These are phyloP conservation scores for Urocitellus parryii DNA, from an alignment of 2,113 vertebrate species.

Conservation along the genomic window DNA sequence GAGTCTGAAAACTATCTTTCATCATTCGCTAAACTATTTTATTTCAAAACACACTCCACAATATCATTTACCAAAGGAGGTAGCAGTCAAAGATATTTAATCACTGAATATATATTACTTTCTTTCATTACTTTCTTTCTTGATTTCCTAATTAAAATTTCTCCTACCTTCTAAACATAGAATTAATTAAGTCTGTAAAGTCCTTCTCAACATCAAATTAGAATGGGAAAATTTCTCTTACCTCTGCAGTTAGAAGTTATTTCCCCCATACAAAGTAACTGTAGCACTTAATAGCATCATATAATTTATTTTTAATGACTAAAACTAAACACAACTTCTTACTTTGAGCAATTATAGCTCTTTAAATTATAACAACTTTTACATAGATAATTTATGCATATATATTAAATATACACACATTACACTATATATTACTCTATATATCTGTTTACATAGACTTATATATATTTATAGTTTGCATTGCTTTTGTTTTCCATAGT, in stretches of 20 bases:
- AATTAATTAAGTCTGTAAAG: background rate
- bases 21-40: background rate
- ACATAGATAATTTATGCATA: background rate
- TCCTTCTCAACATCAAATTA: background rate
- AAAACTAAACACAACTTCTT: background rate
- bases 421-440: background rate
- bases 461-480: background rate
- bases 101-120: background rate
- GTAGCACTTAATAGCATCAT: background rate
- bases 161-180: background rate
- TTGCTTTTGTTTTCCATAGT: slow-evolving; percentile 30
- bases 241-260: background rate
- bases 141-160: background rate
- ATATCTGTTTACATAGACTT: background rate
- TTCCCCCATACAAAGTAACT: background rate
- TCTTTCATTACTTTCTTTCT: background rate
- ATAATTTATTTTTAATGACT: slow-evolving; percentile 22
- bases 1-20: background rate
- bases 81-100: background rate
- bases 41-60: background rate
- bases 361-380: background rate
- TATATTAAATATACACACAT: background rate
- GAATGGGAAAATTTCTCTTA: background rate
- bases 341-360: background rate
- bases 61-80: accelerated